Evolutionary conservation across 1,140 invertebrate genomes (phyloP).

Genomic region (Gonioctena quinquepunctata): DNA sequence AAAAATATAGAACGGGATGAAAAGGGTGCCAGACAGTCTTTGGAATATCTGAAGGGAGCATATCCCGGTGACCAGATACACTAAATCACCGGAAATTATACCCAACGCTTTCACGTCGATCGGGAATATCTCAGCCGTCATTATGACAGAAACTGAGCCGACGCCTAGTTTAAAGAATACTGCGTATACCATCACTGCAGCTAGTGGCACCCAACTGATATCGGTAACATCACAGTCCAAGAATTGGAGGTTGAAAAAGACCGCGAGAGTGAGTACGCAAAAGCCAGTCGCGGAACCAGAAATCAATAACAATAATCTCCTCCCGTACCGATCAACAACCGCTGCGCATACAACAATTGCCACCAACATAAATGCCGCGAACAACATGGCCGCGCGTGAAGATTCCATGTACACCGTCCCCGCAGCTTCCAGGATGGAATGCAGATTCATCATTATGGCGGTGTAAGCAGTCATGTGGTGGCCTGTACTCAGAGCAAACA

Average conservation of each 20-base stretch:
- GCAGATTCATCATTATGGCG: slow-evolving; percentile 49
- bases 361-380: slow-evolving; percentile 34
- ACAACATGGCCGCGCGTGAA: slow-evolving; percentile 32
- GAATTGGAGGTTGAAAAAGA: slow-evolving; percentile 42
- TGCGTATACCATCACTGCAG: slow-evolving; percentile 34
- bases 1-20: slow-evolving; percentile 36
- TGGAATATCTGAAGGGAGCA: slow-evolving; percentile 68
- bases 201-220: slow-evolving; percentile 38
- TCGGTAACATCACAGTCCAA: slow-evolving; percentile 10
- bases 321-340: slow-evolving; percentile 36
- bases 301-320: slow-evolving; percentile 34
- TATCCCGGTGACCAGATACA: slow-evolving; percentile 57
- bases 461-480: slow-evolving; percentile 36
- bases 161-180: slow-evolving; percentile 38
- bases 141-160: slow-evolving; percentile 68
- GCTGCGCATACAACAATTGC: slow-evolving; percentile 21
- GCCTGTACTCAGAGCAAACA: slow-evolving; percentile 32
- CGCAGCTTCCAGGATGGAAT: slow-evolving; percentile 45
- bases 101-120: slow-evolving; percentile 59
- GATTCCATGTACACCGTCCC: slow-evolving; percentile 34
- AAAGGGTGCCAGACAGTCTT: slow-evolving; percentile 11
- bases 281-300: slow-evolving; percentile 36
- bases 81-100: slow-evolving; percentile 34
- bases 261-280: slow-evolving; percentile 29
- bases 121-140: slow-evolving; percentile 70